These are phyloP conservation scores for Hormaphis cornu DNA, from an alignment of 1,140 invertebrate species.

Conservation along the genomic window DNA sequence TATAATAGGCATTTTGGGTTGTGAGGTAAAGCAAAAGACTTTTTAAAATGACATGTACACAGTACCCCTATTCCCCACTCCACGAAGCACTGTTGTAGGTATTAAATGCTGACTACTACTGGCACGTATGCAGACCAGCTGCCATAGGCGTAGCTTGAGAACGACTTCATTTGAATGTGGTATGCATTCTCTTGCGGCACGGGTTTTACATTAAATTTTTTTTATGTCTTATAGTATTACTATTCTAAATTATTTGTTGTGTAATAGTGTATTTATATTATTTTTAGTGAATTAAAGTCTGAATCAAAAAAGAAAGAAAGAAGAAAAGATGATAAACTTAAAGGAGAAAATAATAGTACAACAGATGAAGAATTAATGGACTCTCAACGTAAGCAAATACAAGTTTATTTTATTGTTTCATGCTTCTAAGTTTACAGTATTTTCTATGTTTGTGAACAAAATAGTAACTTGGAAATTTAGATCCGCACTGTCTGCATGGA, in stretches of 20 bases:
- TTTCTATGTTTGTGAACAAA: slow-evolving; percentile 87
- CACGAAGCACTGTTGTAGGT: too few relatives aligned
- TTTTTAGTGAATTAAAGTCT: slow-evolving; percentile 38
- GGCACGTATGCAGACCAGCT: too few relatives aligned
- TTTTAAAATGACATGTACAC: too few relatives aligned
- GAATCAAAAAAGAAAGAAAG: slow-evolving; percentile 40
- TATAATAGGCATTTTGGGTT: too few relatives aligned
- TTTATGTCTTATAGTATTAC: neutral
- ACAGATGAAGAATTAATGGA: slow-evolving; percentile 38
- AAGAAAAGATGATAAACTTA: slow-evolving; percentile 40
- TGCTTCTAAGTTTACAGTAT: slow-evolving; percentile 33
- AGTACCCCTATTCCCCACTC: too few relatives aligned
- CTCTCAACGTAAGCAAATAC: slow-evolving; percentile 35
- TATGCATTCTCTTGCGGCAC: too few relatives aligned
- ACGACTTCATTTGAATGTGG: too few relatives aligned
- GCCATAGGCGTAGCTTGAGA: too few relatives aligned
- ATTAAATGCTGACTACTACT: too few relatives aligned
- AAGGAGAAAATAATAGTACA: slow-evolving; percentile 38
- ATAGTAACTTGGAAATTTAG: slow-evolving; percentile 85
- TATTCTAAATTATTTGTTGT: neutral
- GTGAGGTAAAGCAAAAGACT: too few relatives aligned
- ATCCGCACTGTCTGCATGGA: slow-evolving; percentile 82
- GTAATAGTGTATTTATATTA: neutral
- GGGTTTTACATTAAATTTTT: neutral
- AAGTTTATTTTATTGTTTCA: neutral